These are phyloP conservation scores for Probosciger aterrimus DNA, from an alignment of 2,113 vertebrate species.

Conservation along the genomic window DNA sequence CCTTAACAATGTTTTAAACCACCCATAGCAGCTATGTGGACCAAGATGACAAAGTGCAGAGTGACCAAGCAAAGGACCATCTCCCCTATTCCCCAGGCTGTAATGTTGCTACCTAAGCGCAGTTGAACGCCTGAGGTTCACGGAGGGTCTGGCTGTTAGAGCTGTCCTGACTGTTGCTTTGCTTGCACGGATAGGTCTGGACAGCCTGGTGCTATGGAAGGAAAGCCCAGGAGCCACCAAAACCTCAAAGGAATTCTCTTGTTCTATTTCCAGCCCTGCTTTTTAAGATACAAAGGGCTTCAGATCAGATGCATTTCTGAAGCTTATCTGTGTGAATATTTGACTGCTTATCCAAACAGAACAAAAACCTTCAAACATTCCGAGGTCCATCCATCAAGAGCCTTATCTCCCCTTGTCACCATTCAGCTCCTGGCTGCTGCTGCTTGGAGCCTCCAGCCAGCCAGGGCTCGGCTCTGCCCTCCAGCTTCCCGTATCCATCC, in stretches of 20 bases:
- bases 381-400: slow-evolving; percentile 55
- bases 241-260: neutral
- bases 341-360: slow-evolving; percentile 23
- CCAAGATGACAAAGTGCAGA: neutral
- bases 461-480: neutral
- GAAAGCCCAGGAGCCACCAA: neutral
- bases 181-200: neutral
- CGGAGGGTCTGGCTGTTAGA: neutral
- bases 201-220: neutral
- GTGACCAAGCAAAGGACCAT: neutral
- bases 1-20: neutral
- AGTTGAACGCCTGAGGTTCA: neutral
- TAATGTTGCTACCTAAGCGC: neutral
- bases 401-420: slow-evolving; percentile 42
- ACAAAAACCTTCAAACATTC: slow-evolving; percentile 39
- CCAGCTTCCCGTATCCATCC: neutral
- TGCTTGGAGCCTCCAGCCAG: neutral
- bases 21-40: neutral
- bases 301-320: slow-evolving; percentile 28
- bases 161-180: neutral
- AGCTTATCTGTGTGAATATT: slow-evolving; percentile 45
- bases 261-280: slow-evolving; percentile 13
- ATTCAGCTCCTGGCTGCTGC: neutral
- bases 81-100: neutral
- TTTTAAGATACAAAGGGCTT: slow-evolving; percentile 28